Percentiles rank a stretch among this genome's conserved stretches.
Evolutionary conservation across 2,888 invertebrate genomes (phyloP).

Genomic region (Dicyrtomina minuta): DNA sequence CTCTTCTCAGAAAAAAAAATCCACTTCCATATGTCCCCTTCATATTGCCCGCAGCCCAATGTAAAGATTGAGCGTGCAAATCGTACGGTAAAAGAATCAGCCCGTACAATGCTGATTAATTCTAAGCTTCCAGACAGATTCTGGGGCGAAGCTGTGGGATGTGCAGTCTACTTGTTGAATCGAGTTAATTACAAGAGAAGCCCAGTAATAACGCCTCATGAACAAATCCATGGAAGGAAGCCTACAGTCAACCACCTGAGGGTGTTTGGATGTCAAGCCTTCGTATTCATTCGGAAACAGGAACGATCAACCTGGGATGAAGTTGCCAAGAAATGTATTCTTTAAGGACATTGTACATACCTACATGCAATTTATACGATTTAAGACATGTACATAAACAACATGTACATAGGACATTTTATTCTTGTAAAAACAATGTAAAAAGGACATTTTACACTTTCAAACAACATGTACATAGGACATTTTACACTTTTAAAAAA

Average conservation of each 20-base stretch:
- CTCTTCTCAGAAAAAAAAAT: constrained; percentile 53
- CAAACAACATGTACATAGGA: too few species aligned
- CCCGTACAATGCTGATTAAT: constrained; percentile 53
- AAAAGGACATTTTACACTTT: too few species aligned
- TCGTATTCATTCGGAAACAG: constrained; percentile 23
- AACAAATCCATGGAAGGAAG: constrained; percentile 49
- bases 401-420: too few species aligned
- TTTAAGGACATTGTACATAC: constrained; percentile 23
- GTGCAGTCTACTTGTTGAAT: constrained; percentile 55
- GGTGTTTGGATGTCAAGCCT: constrained; percentile 49
- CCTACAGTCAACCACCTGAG: constrained; percentile 47
- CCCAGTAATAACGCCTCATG: constrained; percentile 47
- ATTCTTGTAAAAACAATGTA: too few species aligned
- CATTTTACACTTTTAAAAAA: too few species aligned
- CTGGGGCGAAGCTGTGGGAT: constrained; percentile 56
- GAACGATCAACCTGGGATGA: not conserved
- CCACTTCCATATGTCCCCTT: constrained; percentile 53
- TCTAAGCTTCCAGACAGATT: constrained; percentile 51
- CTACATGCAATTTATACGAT: too few species aligned
- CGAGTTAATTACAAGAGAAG: constrained; percentile 16
- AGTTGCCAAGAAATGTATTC: not conserved
- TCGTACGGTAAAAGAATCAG: too few species aligned
- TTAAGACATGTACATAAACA: too few species aligned
- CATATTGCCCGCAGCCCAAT: constrained; percentile 55
- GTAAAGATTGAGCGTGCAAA: constrained; percentile 54